Percentiles rank a stretch among this genome's conserved stretches.
Conservation (phyloP, 2,797 vertebrate genomes). For the Microctenopoma steveboyesi region DNA sequence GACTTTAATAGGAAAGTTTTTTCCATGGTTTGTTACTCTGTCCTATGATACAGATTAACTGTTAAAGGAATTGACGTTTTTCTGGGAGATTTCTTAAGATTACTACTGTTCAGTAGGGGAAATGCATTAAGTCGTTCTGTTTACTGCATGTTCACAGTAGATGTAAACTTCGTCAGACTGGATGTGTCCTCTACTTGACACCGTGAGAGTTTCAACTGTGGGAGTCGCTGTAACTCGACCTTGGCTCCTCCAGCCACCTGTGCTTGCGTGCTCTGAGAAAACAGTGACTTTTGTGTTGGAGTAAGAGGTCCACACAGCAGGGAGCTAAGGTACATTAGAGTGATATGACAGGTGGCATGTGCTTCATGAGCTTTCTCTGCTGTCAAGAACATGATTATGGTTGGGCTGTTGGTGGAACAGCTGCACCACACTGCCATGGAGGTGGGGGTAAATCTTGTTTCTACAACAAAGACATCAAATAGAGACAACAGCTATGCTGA, state of each 20-base stretch:
- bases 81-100: background rate
- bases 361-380: conserved; percentile 41
- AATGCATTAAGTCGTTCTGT: background rate
- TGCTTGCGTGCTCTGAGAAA: conserved; percentile 76
- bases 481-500: background rate
- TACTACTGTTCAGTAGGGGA: conserved; percentile 4
- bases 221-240: conserved; percentile 71
- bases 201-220: conserved; percentile 32
- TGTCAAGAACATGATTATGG: conserved; percentile 31
- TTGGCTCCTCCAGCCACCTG: conserved; percentile 80
- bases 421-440: conserved; percentile 53
- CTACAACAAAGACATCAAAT: conserved; percentile 26
- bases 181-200: conserved; percentile 61
- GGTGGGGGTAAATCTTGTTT: background rate
- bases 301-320: conserved; percentile 76
- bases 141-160: background rate
- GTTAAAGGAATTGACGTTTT: background rate
- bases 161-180: conserved; percentile 9
- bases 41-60: conserved; percentile 19
- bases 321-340: conserved; percentile 70
- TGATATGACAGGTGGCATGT: conserved; percentile 80
- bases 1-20: conserved; percentile 21
- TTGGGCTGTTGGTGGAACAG: conserved; percentile 61
- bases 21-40: conserved; percentile 5
- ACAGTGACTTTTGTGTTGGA: conserved; percentile 81